phyloP scores from a whole-genome alignment of 2,888 invertebrate species.

The Melanchra persicariae region DNA sequence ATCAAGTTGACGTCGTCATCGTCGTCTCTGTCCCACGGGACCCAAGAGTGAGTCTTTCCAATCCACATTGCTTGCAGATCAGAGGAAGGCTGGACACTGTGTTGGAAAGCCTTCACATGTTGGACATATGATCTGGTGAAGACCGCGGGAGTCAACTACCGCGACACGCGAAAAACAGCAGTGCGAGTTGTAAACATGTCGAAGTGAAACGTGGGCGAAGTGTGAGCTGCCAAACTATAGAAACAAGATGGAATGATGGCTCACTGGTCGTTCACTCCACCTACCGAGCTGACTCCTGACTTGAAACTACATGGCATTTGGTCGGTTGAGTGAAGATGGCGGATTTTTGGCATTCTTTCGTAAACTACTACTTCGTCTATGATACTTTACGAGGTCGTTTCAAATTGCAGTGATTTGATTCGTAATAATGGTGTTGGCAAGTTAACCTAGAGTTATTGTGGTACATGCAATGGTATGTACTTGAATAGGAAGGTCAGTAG shows the following conservation, averaged over 20 bases:
- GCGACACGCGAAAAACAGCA: not conserved
- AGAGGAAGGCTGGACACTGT: not conserved
- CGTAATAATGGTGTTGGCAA: conserved; percentile 24
- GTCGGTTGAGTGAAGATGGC: conserved; percentile 30
- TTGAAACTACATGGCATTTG: conserved; percentile 46
- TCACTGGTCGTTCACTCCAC: no score
- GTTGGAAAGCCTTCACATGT: not conserved
- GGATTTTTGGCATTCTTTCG: conserved; percentile 53
- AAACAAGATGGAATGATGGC: no score
- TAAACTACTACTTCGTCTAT: not conserved
- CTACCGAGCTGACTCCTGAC: conserved; percentile 43
- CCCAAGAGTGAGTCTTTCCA: no score
- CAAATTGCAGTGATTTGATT: conserved; percentile 42
- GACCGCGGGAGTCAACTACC: no score
- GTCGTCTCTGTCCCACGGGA: no score
- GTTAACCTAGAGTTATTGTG: conserved; percentile 14
- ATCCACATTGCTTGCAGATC: no score
- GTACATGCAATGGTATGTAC: conserved; percentile 8
- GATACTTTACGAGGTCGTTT: conserved; percentile 32
- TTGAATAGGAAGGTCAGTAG: conserved; percentile 24
- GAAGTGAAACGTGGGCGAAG: no score
- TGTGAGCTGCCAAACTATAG: no score
- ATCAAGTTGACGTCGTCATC: no score
- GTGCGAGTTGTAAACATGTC: no score
- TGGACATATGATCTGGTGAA: no score